These are phyloP conservation scores for Menidia menidia DNA, from an alignment of 2,797 vertebrate species.

Conservation along the genomic window DNA sequence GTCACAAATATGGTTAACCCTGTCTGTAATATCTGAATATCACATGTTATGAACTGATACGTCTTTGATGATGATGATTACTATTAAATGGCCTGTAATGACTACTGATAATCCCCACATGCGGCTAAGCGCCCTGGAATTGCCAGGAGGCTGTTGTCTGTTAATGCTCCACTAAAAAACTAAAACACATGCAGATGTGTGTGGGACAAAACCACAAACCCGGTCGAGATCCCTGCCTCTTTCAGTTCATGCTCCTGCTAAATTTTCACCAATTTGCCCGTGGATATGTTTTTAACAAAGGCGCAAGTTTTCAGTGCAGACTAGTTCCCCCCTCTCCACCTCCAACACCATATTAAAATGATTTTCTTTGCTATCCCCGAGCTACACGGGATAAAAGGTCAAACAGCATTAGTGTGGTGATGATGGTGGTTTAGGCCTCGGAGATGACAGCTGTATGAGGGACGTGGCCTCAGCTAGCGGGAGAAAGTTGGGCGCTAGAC, in stretches of 20 bases:
- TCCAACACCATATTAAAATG: constrained; percentile 24
- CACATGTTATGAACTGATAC: constrained; percentile 59
- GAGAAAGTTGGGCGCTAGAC: constrained; percentile 39
- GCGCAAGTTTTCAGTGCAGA: constrained; percentile 39
- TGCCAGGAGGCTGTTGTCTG: constrained; percentile 67
- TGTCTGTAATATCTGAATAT: constrained; percentile 48
- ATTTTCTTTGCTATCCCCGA: constrained; percentile 35
- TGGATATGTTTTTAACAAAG: constrained; percentile 54
- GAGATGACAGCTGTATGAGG: constrained; percentile 42
- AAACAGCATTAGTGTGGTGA: constrained; percentile 53
- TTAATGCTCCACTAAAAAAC: constrained; percentile 73
- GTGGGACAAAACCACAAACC: constrained; percentile 62
- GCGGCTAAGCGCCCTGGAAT: constrained; percentile 54
- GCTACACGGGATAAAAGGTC: constrained; percentile 54
- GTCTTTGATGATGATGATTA: constrained; percentile 75
- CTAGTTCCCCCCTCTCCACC: background rate
- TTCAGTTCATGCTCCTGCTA: constrained; percentile 45
- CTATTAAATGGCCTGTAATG: constrained; percentile 79
- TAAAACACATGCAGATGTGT: constrained; percentile 78
- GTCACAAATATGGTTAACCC: constrained; percentile 50
- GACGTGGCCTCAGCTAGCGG: constrained; percentile 34
- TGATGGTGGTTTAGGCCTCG: constrained; percentile 44
- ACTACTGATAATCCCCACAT: constrained; percentile 77
- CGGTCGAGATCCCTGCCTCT: constrained; percentile 46
- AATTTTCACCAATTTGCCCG: constrained; percentile 50